Evolutionary conservation across 2,113 vertebrate genomes (phyloP).

Genomic region (Meriones unguiculatus): DNA sequence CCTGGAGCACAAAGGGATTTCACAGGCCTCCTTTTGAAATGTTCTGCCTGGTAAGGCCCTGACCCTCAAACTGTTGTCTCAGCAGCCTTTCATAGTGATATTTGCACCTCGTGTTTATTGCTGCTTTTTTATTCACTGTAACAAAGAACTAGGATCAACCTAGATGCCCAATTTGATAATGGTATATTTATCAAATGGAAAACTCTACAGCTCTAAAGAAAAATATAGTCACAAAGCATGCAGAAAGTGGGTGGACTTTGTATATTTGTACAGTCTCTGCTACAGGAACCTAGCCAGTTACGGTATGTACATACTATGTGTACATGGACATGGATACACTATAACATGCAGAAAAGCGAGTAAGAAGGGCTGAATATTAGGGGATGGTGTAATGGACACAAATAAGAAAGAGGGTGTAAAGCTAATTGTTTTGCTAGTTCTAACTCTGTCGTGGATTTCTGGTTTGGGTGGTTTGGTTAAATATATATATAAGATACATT

Average conservation of each 20-base stretch:
- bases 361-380: not conserved
- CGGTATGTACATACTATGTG: not conserved
- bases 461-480: not conserved
- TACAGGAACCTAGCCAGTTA: not conserved
- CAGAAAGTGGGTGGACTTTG: not conserved
- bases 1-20: not conserved
- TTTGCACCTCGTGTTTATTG: not conserved
- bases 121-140: not conserved
- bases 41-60: not conserved
- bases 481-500: not conserved
- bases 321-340: not conserved
- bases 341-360: not conserved
- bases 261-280: not conserved
- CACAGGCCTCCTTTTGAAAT: not conserved
- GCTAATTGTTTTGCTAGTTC: not conserved
- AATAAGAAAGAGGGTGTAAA: not conserved
- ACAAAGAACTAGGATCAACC: not conserved
- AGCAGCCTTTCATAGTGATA: not conserved
- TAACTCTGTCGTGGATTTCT: not conserved
- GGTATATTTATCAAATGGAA: not conserved
- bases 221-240: not conserved
- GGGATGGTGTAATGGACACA: not conserved
- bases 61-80: not conserved
- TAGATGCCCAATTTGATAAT: not conserved
- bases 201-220: not conserved